Percentiles rank a stretch among this genome's conserved stretches.
These are phyloP conservation scores for Gallinago undulata DNA, from an alignment of 2,113 vertebrate species.

Conservation along the genomic window DNA sequence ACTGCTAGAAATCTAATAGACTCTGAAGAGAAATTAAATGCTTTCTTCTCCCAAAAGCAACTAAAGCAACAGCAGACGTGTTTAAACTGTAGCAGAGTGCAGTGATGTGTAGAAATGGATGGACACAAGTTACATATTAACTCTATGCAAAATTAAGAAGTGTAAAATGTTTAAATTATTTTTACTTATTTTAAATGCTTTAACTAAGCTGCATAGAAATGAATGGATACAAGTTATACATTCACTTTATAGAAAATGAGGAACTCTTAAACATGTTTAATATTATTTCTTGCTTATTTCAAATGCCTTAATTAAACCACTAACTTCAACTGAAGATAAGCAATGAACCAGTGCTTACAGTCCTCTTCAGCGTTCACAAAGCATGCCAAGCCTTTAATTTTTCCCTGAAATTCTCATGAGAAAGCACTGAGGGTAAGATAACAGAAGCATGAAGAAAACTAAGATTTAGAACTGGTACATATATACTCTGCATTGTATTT, in stretches of 20 bases:
- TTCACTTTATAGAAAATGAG: background rate
- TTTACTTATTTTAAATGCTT: slow-evolving; percentile 13
- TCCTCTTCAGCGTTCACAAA: background rate
- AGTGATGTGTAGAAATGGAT: background rate
- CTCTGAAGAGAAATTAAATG: slow-evolving; percentile 17
- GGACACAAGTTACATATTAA: background rate
- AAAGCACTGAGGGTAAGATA: background rate
- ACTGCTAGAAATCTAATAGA: background rate
- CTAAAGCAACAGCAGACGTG: background rate
- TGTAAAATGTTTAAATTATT: slow-evolving; percentile 10
- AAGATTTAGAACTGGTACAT: background rate
- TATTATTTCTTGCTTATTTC: slow-evolving; percentile 19
- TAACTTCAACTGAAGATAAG: background rate
- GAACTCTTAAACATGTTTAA: background rate
- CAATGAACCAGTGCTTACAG: background rate
- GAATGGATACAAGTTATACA: background rate
- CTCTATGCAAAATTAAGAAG: background rate
- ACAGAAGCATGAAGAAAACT: background rate
- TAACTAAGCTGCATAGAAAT: slow-evolving; percentile 2
- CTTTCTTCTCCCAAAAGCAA: background rate
- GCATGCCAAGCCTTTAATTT: background rate
- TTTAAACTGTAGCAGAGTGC: background rate
- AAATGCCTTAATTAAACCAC: background rate
- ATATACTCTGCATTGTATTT: background rate
- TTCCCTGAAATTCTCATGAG: background rate